Base-by-base conservation (phyloP, 2,113 vertebrate genomes). In the Nannobrachium achirus region DNA sequence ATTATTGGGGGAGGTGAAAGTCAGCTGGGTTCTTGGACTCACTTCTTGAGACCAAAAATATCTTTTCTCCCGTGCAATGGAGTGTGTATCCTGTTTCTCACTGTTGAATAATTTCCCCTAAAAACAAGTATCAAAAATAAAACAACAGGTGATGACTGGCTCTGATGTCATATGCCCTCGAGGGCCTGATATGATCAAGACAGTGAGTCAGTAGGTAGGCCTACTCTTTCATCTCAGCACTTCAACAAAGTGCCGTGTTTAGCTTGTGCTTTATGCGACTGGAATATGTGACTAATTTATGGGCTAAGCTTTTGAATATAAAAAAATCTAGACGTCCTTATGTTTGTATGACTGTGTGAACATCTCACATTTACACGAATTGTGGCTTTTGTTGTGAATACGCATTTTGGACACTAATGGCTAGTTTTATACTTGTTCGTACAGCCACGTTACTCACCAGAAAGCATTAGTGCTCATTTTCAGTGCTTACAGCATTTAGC, bases 31-130 rank as follows among this genome's bases (percentile, higher is more conserved):
- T 68, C 64, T 63, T 49, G 68, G 11, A 6, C 59, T 71, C 58
- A n/a, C 18, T 63, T 9, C 42, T 64, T 33, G 57, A 56, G 63
- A 38, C 55, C 49, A 52, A 44, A 83, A 75, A 19, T 76, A 71
- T 82, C 39, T 76, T 56, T 8, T 42, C 58, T 33, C 18, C 58
- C 7, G 15, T 16, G 68, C 38, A 55, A 65, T 39, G 80, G 71
- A 78, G 60, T 83, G 69, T 59, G 70, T 61, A 52, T 69, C 65
- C 68, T 66, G 68, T 84, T 83, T 53, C 72, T 76, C 64, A 66
- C 61, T 46, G 42, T 13, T 88, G 79, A 89, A 84, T 87, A 85
- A 89, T 64, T 81, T 80, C 73, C 73, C 49, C 44, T 59, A 56
- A 83, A 86, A 88, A 85, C 80, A 82, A 78, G 58, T n/a, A 71